Evolutionary conservation across 2,888 invertebrate species (phyloP), one percentile per base, ranked within the genome.

Genomic region (Adelphocoris suturalis): DNA sequence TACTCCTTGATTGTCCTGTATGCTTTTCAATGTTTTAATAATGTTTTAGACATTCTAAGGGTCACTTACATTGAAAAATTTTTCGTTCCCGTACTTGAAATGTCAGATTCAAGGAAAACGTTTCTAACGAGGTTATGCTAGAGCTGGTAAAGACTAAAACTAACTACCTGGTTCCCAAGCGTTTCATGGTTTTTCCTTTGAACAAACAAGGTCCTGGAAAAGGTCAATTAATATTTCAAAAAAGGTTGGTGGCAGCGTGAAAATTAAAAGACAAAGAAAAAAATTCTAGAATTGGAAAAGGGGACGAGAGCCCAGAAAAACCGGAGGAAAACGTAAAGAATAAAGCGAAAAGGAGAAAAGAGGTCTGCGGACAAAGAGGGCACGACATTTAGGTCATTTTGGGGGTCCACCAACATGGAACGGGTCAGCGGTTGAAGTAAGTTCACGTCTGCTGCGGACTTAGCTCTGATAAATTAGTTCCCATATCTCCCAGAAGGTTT

Each of bases 381-480:
- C 37, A 46, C n/a, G 78, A 46, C 78, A 80, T 80, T 80, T 47
- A 80, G 78, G 37, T 80, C 46, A 47, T 47, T 47, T 47, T 46
- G 19, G 78, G 28, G 78, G 78, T 5, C 28, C n/a, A 19, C 37
- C 68, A n/a, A 68, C 68, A 68, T 23, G 23, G 68, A 78, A 19
- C 46, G 78, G 86, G 86, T 68, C 86, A 68, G 86, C 55, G 48
- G 55, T 86, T 86, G 55, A 86, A 86, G 55, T 85, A 85, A 85
- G 57, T 85, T 61, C 85, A 85, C 85, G 57, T 86, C 86, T 86
- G 86, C 86, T 75, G 46, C 75, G 86, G 86, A 86, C 86, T 86
- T 86, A 86, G 86, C 86, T 85, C 86, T 86, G 86, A 86, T 86
- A 86, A 86, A 86, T 86, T 86, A 86, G 86, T 75, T 75, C 61